A percentile compares a stretch with the other conserved stretches of the same genome.
Evolutionary conservation across 2,888 invertebrate species (phyloP).

Genomic region (Drosophila subquinaria): DNA sequence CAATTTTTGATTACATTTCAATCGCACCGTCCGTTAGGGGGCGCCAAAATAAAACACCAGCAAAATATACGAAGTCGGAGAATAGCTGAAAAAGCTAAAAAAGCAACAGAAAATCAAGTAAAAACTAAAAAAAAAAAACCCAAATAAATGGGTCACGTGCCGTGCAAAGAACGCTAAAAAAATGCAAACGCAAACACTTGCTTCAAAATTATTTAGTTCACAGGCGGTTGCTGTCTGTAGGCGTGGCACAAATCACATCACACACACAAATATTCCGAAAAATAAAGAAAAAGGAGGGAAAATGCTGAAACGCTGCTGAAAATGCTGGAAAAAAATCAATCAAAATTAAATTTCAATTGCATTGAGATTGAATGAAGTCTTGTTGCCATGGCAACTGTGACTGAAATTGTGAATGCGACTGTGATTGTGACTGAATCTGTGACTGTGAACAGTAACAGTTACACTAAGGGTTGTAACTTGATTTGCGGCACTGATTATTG

Average conservation of each 20-base stretch:
- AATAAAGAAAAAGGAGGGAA: conserved; percentile 3
- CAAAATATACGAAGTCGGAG: neutral
- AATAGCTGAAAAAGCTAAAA: neutral
- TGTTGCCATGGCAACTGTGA: conserved; percentile 14
- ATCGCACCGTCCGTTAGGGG: conserved; percentile 33
- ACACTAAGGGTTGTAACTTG: conserved; percentile 46
- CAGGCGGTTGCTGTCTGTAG: conserved; percentile 24
- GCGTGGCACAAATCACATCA: conserved; percentile 52
- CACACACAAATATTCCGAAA: conserved; percentile 22
- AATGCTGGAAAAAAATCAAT: conserved; percentile 65
- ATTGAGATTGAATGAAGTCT: conserved; percentile 41
- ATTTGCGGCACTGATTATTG: conserved; percentile 57
- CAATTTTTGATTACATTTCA: conserved; percentile 73
- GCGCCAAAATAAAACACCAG: conserved; percentile 21
- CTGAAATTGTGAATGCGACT: conserved; percentile 10
- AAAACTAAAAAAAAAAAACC: conserved; percentile 26
- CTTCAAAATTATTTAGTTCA: conserved; percentile 26
- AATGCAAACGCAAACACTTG: conserved; percentile 64
- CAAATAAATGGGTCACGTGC: conserved; percentile 63
- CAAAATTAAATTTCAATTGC: conserved; percentile 70
- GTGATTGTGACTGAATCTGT: conserved; percentile 5
- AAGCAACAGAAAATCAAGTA: conserved; percentile 2
- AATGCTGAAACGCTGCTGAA: conserved; percentile 14
- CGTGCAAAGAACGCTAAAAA: conserved; percentile 40
- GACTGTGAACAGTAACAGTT: conserved; percentile 18